These are phyloP conservation scores for Protosalanx chinensis DNA, from an alignment of 2,797 vertebrate species.

Conservation along the genomic window DNA sequence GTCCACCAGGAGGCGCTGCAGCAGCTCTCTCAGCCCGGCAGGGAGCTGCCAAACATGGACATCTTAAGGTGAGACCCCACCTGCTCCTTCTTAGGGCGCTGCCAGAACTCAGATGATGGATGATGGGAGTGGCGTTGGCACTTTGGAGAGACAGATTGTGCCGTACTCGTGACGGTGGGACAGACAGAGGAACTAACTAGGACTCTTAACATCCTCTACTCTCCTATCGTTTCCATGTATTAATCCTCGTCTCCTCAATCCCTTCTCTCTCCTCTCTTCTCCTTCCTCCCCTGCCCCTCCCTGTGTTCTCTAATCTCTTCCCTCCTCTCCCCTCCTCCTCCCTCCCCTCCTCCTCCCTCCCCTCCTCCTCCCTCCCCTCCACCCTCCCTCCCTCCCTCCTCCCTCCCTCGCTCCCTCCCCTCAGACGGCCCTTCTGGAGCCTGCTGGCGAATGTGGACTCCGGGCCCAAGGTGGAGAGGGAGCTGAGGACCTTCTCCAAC, in stretches of 20 bases:
- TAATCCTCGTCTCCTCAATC: not conserved
- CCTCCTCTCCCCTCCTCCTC: not conserved
- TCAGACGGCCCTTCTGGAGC: slow-evolving; percentile 81
- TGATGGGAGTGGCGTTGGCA: too few relatives aligned
- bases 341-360: too few relatives aligned
- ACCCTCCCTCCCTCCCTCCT: not conserved
- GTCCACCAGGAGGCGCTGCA: slow-evolving; percentile 70
- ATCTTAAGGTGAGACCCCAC: slow-evolving; percentile 71
- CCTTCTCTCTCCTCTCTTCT: not conserved
- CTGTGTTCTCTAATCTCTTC: not conserved
- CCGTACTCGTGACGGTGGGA: too few relatives aligned
- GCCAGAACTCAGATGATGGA: too few relatives aligned
- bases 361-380: not conserved
- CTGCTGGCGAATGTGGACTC: slow-evolving; percentile 72
- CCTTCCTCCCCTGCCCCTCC: not conserved
- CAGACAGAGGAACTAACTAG: too few relatives aligned
- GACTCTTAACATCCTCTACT: not conserved
- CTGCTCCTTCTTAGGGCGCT: too few relatives aligned
- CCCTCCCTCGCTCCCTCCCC: not conserved
- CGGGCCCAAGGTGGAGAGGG: slow-evolving; percentile 77
- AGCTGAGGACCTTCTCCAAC: slow-evolving; percentile 80
- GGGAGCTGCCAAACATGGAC: slow-evolving; percentile 71
- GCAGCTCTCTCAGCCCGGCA: slow-evolving; percentile 52
- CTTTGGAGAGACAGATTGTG: too few relatives aligned
- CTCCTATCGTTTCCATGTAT: too few relatives aligned